Percentiles rank a stretch among this genome's conserved stretches.
phyloP scores from a whole-genome alignment of 1,140 invertebrate species.

The Drosophila melanica region DNA sequence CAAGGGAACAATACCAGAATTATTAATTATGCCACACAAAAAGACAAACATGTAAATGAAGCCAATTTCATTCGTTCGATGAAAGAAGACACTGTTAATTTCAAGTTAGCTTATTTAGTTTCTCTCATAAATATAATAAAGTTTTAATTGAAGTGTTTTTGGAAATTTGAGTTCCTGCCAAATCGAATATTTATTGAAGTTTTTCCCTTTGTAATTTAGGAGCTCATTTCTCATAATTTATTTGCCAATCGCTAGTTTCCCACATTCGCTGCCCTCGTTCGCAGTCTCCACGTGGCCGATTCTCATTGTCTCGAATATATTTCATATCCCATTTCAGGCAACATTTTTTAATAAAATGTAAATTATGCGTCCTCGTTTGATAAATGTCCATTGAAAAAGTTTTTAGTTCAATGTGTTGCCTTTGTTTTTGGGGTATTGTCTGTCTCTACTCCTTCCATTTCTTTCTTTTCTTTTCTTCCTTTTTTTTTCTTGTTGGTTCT shows the following conservation, averaged over 20 bases:
- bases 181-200: too few relatives aligned
- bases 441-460: neutral
- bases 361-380: slow-evolving; percentile 73
- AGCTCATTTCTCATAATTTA: neutral
- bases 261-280: neutral
- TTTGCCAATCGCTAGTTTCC: neutral
- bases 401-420: slow-evolving; percentile 60
- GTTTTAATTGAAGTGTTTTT: too few relatives aligned
- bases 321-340: slow-evolving; percentile 34
- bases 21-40: too few relatives aligned
- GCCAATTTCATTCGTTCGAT: too few relatives aligned
- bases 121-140: too few relatives aligned
- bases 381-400: slow-evolving; percentile 80
- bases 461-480: slow-evolving; percentile 17
- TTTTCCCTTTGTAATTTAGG: too few relatives aligned
- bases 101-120: too few relatives aligned
- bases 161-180: too few relatives aligned
- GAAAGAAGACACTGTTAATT: too few relatives aligned
- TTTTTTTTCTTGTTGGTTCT: slow-evolving; percentile 16
- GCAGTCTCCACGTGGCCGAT: neutral
- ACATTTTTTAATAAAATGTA: slow-evolving; percentile 80
- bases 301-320: neutral
- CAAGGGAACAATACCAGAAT: too few relatives aligned
- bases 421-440: slow-evolving; percentile 26
- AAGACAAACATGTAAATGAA: too few relatives aligned